Evolutionary conservation across 1,140 invertebrate genomes (phyloP).

Genomic region (Drosophila ercepeae): DNA sequence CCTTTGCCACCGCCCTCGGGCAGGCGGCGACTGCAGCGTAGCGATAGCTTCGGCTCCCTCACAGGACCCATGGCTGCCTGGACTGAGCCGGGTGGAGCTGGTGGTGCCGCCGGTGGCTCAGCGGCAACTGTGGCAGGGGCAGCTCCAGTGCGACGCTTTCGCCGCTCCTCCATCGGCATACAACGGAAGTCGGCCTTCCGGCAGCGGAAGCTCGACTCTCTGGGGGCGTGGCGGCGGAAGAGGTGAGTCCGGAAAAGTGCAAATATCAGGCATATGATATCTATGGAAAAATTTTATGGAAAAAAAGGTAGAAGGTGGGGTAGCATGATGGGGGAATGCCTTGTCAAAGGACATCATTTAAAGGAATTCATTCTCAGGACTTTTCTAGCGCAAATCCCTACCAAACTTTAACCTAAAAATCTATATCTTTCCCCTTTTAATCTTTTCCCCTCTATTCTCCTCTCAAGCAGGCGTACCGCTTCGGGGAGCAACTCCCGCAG

Average conservation of each 20-base stretch:
- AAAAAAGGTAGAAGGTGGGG: not conserved
- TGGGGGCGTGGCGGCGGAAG: constrained; percentile 73
- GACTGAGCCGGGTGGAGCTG: constrained; percentile 14
- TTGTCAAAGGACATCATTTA: too few relatives aligned
- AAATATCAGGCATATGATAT: not conserved
- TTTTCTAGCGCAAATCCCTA: constrained; percentile 3
- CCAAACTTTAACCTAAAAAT: not conserved
- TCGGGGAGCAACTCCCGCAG: constrained; percentile 84
- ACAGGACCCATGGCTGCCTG: constrained; percentile 26
- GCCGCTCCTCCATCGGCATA: constrained; percentile 79
- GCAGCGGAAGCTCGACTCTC: constrained; percentile 77
- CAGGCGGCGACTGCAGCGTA: constrained; percentile 35
- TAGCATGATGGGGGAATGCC: too few relatives aligned
- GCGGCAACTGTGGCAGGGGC: not conserved
- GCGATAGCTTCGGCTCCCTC: constrained; percentile 37
- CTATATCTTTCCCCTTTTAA: not conserved
- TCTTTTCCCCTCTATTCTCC: not conserved
- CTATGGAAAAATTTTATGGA: not conserved
- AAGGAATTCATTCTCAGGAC: constrained; percentile 6
- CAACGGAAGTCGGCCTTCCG: constrained; percentile 78
- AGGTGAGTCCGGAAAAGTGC: constrained; percentile 55
- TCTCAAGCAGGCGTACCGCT: constrained; percentile 84
- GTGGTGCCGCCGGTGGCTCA: not conserved
- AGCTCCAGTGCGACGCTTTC: constrained; percentile 63
- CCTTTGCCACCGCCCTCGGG: not conserved